Evolutionary conservation across 2,113 vertebrate genomes (phyloP), one percentile per base, ranked within the genome.

Genomic region (Spermophilus dauricus): DNA sequence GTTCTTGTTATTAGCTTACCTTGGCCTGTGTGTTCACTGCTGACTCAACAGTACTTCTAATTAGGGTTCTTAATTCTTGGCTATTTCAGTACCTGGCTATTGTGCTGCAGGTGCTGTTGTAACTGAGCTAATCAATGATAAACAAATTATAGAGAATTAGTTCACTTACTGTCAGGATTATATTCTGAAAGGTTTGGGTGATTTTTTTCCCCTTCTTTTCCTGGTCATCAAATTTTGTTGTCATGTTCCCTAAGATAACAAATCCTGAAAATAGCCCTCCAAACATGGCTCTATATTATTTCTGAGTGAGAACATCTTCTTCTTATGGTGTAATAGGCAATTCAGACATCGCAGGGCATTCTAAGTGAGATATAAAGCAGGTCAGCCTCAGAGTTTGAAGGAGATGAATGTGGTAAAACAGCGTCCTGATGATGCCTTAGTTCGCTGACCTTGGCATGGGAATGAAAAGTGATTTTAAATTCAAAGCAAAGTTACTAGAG

Each of bases 1-100:
- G 81, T 87, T 98, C 72, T 67, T 76, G 96, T 96, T 98, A 96
- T 98, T 97, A 98, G 89, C 85, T 98, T 98, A 96, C 96, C 92
- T 97, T 96, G 95, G 63, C 77, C 9, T 89, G 39, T 89, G 86
- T 76, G 77, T 88, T 96, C 91, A 32, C 16, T 97, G 98, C 96
- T 98, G 96, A 97, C 73, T 97, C 88, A 97, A 83, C 0, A 24
- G 2, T 76, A 61, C 88, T 28, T 94, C 48, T 97, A 98, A 97
- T 98, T 98, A 96, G 34, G 97, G 56, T 83, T 77, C 94, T 97
- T 97, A 98, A 98, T 96, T 97, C 93, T 96, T 82, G 65, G 75
- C 67, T 85, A 73, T 2, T 32, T 53, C 91, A 94, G 76, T 73
- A 96, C 30, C 83, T 90, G 83, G 82, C 61, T 95, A 92, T 70